These are phyloP conservation scores for Caenorhabditis angaria DNA, from an alignment of 2,888 invertebrate genomes.

Conservation along the genomic window DNA sequence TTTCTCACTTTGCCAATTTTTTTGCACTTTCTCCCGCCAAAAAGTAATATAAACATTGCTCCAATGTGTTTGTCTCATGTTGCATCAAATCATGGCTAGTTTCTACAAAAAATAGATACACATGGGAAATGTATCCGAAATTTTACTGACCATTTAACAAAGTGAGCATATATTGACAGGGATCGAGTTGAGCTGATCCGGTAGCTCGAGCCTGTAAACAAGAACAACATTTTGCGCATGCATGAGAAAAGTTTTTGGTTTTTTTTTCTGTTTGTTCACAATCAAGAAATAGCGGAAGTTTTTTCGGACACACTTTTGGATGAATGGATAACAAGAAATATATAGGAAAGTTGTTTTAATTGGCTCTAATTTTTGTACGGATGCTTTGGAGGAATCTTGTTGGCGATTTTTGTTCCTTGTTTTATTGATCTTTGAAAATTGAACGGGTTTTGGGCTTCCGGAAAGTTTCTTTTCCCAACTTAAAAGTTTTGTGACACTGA, in stretches of 20 bases:
- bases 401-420: too few relatives aligned
- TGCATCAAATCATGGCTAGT: slow-evolving; percentile 39
- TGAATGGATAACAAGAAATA: slow-evolving; percentile 10
- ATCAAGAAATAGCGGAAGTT: slow-evolving; percentile 6
- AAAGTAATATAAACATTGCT: slow-evolving; percentile 71
- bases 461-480: too few relatives aligned
- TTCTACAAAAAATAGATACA: slow-evolving; percentile 13
- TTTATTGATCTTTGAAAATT: too few relatives aligned
- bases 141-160: slow-evolving; percentile 47
- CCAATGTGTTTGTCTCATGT: slow-evolving; percentile 68
- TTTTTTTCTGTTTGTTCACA: background rate
- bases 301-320: slow-evolving; percentile 12
- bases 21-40: slow-evolving; percentile 66
- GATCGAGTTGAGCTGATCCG: slow-evolving; percentile 55
- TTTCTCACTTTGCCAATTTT: slow-evolving; percentile 35
- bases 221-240: too few relatives aligned
- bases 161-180: slow-evolving; percentile 58
- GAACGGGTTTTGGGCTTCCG: too few relatives aligned
- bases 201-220: slow-evolving; percentile 53
- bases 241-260: background rate
- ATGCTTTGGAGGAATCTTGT: too few relatives aligned
- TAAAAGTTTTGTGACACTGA: too few relatives aligned
- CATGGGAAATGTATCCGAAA: background rate
- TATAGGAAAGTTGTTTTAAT: background rate
- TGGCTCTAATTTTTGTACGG: background rate